Percentiles rank a stretch among this genome's conserved stretches.
Evolutionary conservation across 2,797 vertebrate species (phyloP).

Genomic region (Helicolenus hilgendorfi): DNA sequence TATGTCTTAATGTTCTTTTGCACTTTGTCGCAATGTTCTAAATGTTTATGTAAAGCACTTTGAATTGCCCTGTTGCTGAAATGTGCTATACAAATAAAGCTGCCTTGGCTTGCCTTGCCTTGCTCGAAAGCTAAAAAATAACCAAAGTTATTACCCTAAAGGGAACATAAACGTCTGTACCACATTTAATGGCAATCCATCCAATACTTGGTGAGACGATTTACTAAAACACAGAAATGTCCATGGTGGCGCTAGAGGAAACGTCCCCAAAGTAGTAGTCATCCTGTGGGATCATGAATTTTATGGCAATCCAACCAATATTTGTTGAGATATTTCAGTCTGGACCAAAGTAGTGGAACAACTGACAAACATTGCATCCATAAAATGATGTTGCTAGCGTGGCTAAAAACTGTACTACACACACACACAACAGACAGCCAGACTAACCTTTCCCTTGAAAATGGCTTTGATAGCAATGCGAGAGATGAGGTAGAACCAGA

Average conservation of each 20-base stretch:
- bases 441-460: constrained; percentile 95
- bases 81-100: no score
- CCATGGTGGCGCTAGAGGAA: background rate
- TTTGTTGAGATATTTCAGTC: background rate
- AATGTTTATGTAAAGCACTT: no score
- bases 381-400: background rate
- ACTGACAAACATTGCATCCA: no score
- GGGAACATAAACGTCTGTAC: background rate
- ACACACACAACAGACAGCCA: background rate
- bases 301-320: background rate
- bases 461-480: constrained; percentile 96
- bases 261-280: background rate
- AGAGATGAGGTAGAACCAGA: constrained; percentile 98
- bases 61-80: no score
- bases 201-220: background rate
- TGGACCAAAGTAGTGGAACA: background rate
- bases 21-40: no score
- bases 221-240: background rate
- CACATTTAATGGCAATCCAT: background rate
- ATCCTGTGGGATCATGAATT: background rate
- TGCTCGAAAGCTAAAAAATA: no score
- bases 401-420: background rate
- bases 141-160: background rate
- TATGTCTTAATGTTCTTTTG: no score
- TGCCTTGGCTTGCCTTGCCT: no score